A percentile compares a stretch with the other conserved stretches of the same genome.
Evolutionary conservation across 1,140 invertebrate species (phyloP).

Genomic region (Aphaenogaster rudis): DNA sequence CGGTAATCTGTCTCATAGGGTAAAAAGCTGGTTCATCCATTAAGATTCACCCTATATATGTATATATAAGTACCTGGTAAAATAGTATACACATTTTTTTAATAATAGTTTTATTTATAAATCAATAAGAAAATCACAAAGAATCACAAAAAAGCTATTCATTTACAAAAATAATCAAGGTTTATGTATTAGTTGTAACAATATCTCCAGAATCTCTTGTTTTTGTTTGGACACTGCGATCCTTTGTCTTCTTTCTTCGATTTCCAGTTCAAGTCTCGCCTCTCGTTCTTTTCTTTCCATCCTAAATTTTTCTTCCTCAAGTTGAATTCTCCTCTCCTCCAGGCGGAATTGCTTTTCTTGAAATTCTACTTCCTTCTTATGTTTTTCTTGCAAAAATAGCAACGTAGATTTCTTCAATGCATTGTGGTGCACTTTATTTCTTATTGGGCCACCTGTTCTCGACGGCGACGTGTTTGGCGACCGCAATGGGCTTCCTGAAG

Average conservation of each 20-base stretch:
- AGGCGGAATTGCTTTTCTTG: constrained; percentile 46
- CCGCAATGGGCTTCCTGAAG: constrained; percentile 15
- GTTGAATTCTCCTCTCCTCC: constrained; percentile 52
- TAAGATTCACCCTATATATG: neutral
- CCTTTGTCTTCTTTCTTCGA: constrained; percentile 52
- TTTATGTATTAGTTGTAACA: constrained; percentile 61
- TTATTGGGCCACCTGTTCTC: constrained; percentile 48
- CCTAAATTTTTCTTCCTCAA: constrained; percentile 50
- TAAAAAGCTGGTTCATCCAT: too few relatives aligned
- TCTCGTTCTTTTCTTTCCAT: constrained; percentile 49
- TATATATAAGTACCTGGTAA: neutral
- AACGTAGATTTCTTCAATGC: constrained; percentile 39
- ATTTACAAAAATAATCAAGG: constrained; percentile 58
- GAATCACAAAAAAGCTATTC: constrained; percentile 31
- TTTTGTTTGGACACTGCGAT: constrained; percentile 46
- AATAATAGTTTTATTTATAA: constrained; percentile 61
- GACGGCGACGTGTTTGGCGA: constrained; percentile 20
- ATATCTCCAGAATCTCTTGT: constrained; percentile 58
- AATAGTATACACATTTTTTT: neutral
- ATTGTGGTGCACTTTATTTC: constrained; percentile 38
- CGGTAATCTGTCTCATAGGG: too few relatives aligned
- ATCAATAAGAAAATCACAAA: constrained; percentile 2
- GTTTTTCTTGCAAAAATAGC: constrained; percentile 46
- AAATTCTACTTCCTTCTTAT: constrained; percentile 38
- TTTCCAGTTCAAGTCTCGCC: constrained; percentile 45